These are phyloP conservation scores for Montipora capitata DNA, from an alignment of 92 coral and sea anemone genomes.

Conservation along the genomic window DNA sequence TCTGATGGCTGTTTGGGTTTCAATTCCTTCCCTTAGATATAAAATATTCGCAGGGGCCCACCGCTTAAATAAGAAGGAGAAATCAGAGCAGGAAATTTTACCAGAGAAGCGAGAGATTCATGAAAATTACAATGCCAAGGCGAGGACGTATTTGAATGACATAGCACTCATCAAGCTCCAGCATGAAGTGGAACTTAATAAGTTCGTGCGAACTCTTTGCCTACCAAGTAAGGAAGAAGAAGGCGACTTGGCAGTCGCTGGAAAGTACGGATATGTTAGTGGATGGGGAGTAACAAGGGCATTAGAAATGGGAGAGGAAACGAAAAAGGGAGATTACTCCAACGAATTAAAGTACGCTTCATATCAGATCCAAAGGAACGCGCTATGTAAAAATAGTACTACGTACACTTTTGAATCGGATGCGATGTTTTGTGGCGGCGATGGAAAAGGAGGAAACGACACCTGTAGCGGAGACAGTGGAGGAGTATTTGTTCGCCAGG, in stretches of 20 bases:
- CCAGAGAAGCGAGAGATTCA: slow-evolving; percentile 63
- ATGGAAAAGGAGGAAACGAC: slow-evolving; percentile 83
- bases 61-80: slow-evolving; percentile 21
- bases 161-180: slow-evolving; percentile 77
- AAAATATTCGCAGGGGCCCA: slow-evolving; percentile 69
- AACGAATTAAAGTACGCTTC: slow-evolving; percentile 24
- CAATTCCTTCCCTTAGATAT: slow-evolving; percentile 27
- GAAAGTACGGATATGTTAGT: slow-evolving; percentile 62
- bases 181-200: slow-evolving; percentile 45
- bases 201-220: slow-evolving; percentile 78
- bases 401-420: slow-evolving; percentile 30
- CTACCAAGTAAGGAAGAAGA: slow-evolving; percentile 64
- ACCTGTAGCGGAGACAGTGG: slow-evolving; percentile 82
- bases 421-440: slow-evolving; percentile 80
- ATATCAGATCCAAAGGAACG: slow-evolving; percentile 29
- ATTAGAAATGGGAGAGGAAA: background rate
- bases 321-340: background rate
- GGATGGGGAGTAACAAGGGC: slow-evolving; percentile 85
- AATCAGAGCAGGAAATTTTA: slow-evolving; percentile 20
- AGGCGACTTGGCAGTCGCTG: slow-evolving; percentile 32
- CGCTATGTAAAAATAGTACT: background rate
- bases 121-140: slow-evolving; percentile 36
- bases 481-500: slow-evolving; percentile 73
- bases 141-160: slow-evolving; percentile 50
- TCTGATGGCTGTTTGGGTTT: no score